These are phyloP conservation scores for Chloroclystis v-ata DNA, from an alignment of 2,888 invertebrate species.

Conservation along the genomic window DNA sequence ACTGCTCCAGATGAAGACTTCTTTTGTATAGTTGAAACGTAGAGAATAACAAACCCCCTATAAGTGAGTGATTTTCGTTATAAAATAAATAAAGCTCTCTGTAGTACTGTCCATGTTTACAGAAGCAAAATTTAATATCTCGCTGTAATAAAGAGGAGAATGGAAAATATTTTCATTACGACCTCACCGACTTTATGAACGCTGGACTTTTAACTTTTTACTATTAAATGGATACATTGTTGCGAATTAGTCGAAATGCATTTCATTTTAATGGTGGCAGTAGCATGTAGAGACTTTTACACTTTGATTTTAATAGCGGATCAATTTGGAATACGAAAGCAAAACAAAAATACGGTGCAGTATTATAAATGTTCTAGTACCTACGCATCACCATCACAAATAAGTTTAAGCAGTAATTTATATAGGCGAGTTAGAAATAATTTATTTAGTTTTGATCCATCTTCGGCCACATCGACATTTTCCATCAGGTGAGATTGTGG, in stretches of 20 bases:
- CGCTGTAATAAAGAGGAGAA: conserved; percentile 57
- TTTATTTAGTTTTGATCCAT: too few species aligned
- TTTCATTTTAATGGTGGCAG: conserved; percentile 17
- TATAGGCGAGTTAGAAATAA: too few species aligned
- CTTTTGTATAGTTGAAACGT: too few species aligned
- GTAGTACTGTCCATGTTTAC: conserved; percentile 44
- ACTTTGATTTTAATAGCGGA: conserved; percentile 7
- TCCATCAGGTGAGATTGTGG: too few species aligned
- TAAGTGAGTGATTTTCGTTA: too few species aligned
- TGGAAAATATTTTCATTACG: conserved; percentile 70
- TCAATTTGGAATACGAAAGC: background rate
- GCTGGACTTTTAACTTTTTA: conserved; percentile 42
- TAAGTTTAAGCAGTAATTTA: too few species aligned
- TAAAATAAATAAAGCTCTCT: too few species aligned
- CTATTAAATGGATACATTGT: conserved; percentile 37
- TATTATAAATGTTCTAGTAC: background rate
- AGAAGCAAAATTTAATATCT: conserved; percentile 63
- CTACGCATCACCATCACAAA: too few species aligned
- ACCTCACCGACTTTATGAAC: conserved; percentile 40
- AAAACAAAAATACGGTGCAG: too few species aligned
- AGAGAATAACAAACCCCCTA: too few species aligned
- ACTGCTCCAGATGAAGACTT: too few species aligned
- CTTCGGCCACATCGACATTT: too few species aligned
- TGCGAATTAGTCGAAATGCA: conserved; percentile 16
- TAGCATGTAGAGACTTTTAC: conserved; percentile 11